Conservation (phyloP, 1,140 invertebrate species). For the Zaprionus camerounensis region DNA sequence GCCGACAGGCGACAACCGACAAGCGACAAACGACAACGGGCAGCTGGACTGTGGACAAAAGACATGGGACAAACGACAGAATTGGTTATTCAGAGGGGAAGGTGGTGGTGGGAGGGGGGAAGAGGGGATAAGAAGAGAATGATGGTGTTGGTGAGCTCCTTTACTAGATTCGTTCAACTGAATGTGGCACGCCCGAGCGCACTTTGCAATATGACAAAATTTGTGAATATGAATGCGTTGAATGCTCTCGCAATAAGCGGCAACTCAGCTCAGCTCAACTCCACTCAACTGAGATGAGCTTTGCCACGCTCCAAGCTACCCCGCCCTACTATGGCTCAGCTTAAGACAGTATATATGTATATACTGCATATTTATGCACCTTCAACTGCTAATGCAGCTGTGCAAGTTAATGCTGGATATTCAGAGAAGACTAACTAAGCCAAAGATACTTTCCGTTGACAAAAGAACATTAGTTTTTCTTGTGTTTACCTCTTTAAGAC, state of each 20-base stretch:
- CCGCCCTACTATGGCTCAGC: background rate
- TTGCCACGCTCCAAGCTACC: background rate
- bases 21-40: conserved; percentile 23
- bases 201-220: conserved; percentile 71
- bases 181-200: conserved; percentile 65
- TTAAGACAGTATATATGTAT: background rate
- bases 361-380: too few species aligned
- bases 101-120: too few species aligned
- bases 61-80: conserved; percentile 20
- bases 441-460: background rate
- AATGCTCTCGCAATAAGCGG: conserved; percentile 6
- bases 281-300: conserved; percentile 11
- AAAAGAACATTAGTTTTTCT: too few species aligned
- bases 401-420: background rate
- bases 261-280: conserved; percentile 14
- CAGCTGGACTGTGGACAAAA: conserved; percentile 19
- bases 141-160: background rate
- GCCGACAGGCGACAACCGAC: conserved; percentile 39
- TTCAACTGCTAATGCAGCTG: background rate
- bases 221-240: conserved; percentile 32
- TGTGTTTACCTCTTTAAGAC: too few species aligned
- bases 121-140: too few species aligned
- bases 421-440: background rate
- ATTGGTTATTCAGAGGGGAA: background rate
- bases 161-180: conserved; percentile 33